Percentiles rank a stretch among this genome's conserved stretches.
Evolutionary conservation across 2,797 vertebrate species (phyloP).

Genomic region (Nannoperca obscura): DNA sequence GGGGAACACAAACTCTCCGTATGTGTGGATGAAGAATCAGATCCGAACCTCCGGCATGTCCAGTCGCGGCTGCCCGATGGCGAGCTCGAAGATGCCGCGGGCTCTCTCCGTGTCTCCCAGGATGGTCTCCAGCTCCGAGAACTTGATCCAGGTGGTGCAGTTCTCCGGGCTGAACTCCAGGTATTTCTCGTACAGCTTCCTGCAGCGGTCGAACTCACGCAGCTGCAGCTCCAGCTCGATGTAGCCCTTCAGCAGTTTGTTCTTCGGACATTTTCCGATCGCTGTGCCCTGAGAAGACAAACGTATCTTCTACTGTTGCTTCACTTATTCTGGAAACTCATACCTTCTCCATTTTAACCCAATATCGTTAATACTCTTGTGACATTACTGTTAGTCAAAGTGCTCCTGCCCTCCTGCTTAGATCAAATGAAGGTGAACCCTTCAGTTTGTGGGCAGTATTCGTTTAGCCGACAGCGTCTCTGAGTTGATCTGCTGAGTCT

Average conservation of each 20-base stretch:
- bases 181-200: conserved; percentile 98
- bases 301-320: not conserved
- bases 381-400: not conserved
- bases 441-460: too few relatives aligned
- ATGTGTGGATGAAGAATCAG: too few relatives aligned
- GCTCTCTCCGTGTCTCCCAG: conserved; percentile 92
- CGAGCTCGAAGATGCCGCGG: conserved; percentile 94
- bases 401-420: not conserved
- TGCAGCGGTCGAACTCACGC: conserved; percentile 96
- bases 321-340: not conserved
- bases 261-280: conserved; percentile 97
- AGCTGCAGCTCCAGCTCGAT: conserved; percentile 97
- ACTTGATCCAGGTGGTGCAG: conserved; percentile 99
- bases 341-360: not conserved
- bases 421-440: not conserved
- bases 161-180: conserved; percentile 96
- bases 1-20: too few relatives aligned
- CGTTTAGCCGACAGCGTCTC: too few relatives aligned
- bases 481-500: conserved; percentile 56
- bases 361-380: not conserved
- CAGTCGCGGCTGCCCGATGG: conserved; percentile 94
- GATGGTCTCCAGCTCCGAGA: conserved; percentile 96
- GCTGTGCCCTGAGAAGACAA: conserved; percentile 86
- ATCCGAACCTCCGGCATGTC: conserved; percentile 93
- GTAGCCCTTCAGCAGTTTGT: conserved; percentile 98